Evolutionary conservation across 1,140 invertebrate species (phyloP), one percentile per base, ranked within the genome.

Genomic region (Lucilia sericata): DNA sequence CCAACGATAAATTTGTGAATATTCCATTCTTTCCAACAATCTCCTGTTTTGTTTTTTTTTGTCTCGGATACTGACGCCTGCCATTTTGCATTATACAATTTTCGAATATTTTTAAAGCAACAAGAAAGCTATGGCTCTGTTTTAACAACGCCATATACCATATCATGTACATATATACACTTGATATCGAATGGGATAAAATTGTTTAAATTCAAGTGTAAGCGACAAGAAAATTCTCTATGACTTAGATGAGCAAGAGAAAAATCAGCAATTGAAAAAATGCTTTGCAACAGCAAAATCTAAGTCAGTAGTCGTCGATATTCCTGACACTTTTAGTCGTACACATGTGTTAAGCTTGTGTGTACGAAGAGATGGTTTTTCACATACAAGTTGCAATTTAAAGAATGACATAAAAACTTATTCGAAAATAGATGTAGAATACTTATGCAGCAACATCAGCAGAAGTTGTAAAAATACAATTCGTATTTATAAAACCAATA

Each of bases 281-380:
- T 42, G 8, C 17, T 17, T 5, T n/a, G 2, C 34, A 78, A 78
- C n/a, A 49, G 12, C 34, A 80, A 80, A 80, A 80, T 80, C 76
- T 80, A 80, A 80, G 76, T 80, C 76, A 80, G 25, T 80, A 70
- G 65, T 70, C n/a, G 10, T 70, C n/a, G 65, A 70, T 70, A 70
- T 19, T 21, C 5, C 10, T 21, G 19, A 25, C 65, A 70, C 55
- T 60, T 60, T 13, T 60, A 70, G 5, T 21, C 65, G 19, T 70
- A 70, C 19, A 21, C 19, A 70, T 70, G 65, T 60, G 55, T 60
- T 60, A 60, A 60, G n/a, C n/a, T 60, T n/a, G 14, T 60, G 17
- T 60, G 55, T 60, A 60, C 0, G 14, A 14, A 14, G 13, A 7
- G 42, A 42, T 42, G 42, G 5, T 76, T 76, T 30, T 76, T 76